Evolutionary conservation across 2,888 invertebrate genomes (phyloP).

Genomic region (Drosophila nr. fundita): DNA sequence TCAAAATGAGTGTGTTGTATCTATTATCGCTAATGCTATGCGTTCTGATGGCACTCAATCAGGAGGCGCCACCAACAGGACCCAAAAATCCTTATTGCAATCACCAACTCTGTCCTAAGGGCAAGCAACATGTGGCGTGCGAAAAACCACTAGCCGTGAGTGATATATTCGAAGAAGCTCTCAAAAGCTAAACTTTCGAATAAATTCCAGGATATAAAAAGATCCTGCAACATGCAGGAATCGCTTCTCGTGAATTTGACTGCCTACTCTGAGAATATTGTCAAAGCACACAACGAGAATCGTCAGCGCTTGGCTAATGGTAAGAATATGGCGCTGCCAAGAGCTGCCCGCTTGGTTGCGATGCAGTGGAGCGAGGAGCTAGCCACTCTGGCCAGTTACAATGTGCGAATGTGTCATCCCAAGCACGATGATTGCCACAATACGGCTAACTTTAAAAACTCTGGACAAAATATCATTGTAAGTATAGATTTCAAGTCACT

Average conservation of each 20-base stretch:
- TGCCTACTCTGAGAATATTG: conserved; percentile 29
- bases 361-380: conserved; percentile 73
- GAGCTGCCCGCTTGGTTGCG: conserved; percentile 62
- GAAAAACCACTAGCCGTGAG: conserved; percentile 39
- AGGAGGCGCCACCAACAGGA: conserved; percentile 35
- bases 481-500: conserved; percentile 1
- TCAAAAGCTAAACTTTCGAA: not conserved
- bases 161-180: not conserved
- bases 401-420: conserved; percentile 60
- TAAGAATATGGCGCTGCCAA: conserved; percentile 52
- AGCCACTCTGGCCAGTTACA: conserved; percentile 63
- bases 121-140: conserved; percentile 65
- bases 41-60: conserved; percentile 10
- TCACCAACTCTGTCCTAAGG: conserved; percentile 45
- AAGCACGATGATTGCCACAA: conserved; percentile 68
- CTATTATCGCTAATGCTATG: conserved; percentile 14
- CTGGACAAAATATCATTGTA: conserved; percentile 68
- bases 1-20: conserved; percentile 31
- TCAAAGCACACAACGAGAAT: conserved; percentile 62
- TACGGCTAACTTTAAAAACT: conserved; percentile 53
- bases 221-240: conserved; percentile 27
- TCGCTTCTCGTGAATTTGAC: conserved; percentile 42
- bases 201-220: conserved; percentile 21
- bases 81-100: conserved; percentile 55
- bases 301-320: conserved; percentile 58